Percentiles rank a stretch among this genome's conserved stretches.
These are phyloP conservation scores for Cheumatopsyche charites DNA, from an alignment of 1,140 invertebrate genomes.

Conservation along the genomic window DNA sequence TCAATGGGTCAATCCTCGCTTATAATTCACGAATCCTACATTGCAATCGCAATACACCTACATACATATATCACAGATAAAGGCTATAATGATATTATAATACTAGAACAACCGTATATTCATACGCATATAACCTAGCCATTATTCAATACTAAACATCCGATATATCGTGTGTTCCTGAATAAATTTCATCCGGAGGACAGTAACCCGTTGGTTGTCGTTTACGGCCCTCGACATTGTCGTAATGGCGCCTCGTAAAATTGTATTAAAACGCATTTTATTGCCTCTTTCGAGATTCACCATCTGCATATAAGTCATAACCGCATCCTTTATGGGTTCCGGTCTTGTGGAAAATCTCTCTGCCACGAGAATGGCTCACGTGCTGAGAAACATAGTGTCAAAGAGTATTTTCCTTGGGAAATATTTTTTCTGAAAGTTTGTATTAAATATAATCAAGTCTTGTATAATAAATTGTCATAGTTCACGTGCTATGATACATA, in stretches of 20 bases:
- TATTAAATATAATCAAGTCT: too few relatives aligned
- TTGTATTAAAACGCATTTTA: constrained; percentile 26
- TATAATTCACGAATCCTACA: background rate
- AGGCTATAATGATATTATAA: background rate
- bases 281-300: constrained; percentile 18
- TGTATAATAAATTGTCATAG: too few relatives aligned
- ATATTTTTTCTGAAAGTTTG: too few relatives aligned
- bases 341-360: background rate
- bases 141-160: constrained; percentile 4
- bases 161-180: constrained; percentile 2
- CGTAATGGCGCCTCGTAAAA: constrained; percentile 26
- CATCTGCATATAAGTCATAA: constrained; percentile 18
- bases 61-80: too few relatives aligned
- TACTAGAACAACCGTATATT: background rate
- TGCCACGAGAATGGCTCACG: background rate
- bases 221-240: constrained; percentile 10
- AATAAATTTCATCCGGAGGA: constrained; percentile 10
- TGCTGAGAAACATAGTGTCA: too few relatives aligned
- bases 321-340: constrained; percentile 8
- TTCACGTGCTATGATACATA: too few relatives aligned
- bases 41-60: background rate
- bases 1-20: background rate
- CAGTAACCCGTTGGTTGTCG: background rate
- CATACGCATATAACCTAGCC: background rate
- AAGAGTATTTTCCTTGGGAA: too few relatives aligned